These are phyloP conservation scores for Rhineura floridana DNA, from an alignment of 2,113 vertebrate genomes.

Conservation along the genomic window DNA sequence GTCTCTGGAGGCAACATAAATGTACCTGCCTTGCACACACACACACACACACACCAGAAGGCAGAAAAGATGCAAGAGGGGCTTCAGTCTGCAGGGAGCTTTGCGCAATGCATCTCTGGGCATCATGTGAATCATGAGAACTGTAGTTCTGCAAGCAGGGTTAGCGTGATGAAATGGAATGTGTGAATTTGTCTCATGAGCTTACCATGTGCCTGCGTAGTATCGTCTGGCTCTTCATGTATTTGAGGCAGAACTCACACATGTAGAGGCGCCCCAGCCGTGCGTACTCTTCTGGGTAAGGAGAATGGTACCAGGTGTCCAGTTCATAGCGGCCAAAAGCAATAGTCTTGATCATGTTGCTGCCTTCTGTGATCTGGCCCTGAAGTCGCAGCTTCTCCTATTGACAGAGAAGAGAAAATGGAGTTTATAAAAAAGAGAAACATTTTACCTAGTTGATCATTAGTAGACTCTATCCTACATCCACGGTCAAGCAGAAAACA, in stretches of 20 bases:
- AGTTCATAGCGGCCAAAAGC: conserved; percentile 97
- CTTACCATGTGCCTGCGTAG: conserved; percentile 95
- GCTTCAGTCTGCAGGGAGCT: not conserved
- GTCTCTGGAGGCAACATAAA: too few species aligned
- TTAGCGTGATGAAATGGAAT: not conserved
- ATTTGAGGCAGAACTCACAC: conserved; percentile 98
- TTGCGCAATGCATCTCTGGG: not conserved
- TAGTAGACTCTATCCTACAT: not conserved
- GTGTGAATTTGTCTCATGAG: not conserved
- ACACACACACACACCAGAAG: not conserved
- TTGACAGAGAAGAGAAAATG: not conserved
- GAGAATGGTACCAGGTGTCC: conserved; percentile 99
- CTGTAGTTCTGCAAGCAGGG: not conserved
- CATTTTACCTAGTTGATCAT: not conserved
- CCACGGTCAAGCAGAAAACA: not conserved
- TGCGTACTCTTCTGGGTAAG: conserved; percentile 97
- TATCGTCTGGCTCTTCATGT: conserved; percentile 99
- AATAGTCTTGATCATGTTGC: conserved; percentile 99
- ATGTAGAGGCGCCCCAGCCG: conserved; percentile 95
- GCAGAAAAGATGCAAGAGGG: not conserved
- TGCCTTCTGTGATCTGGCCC: conserved; percentile 97
- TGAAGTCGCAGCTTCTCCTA: conserved; percentile 96
- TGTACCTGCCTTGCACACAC: too few species aligned
- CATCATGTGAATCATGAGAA: not conserved
- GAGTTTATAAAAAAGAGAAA: not conserved